Percentiles rank a stretch among this genome's conserved stretches.
phyloP scores from a whole-genome alignment of 2,797 vertebrate genomes.

The Typhlichthys subterraneus region DNA sequence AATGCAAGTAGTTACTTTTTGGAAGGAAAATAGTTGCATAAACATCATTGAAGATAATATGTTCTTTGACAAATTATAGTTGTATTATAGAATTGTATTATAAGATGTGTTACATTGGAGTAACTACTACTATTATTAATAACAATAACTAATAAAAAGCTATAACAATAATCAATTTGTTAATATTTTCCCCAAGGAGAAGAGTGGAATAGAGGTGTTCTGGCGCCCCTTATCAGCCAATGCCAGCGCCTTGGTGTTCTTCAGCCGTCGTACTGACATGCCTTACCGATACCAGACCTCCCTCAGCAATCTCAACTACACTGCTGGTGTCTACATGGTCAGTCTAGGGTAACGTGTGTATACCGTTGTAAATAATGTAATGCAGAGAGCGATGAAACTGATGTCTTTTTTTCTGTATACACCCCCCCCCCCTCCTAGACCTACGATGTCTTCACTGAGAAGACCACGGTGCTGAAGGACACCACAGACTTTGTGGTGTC shows the following conservation, averaged over 20 bases:
- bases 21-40: too few species aligned
- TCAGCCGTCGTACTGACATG: slow-evolving; percentile 88
- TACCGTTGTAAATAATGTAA: too few species aligned
- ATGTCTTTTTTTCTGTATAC: not conserved
- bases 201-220: slow-evolving; percentile 83
- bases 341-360: not conserved
- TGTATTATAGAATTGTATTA: too few species aligned
- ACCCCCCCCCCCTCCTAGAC: slow-evolving; percentile 63
- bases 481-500: slow-evolving; percentile 81
- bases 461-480: slow-evolving; percentile 67
- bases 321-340: slow-evolving; percentile 71
- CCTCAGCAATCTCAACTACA: slow-evolving; percentile 81
- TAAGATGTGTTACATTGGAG: too few species aligned
- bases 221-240: slow-evolving; percentile 78
- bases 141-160: not conserved
- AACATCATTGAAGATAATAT: too few species aligned
- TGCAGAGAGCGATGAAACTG: too few species aligned
- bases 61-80: too few species aligned
- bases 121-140: too few species aligned
- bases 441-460: slow-evolving; percentile 78
- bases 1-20: too few species aligned
- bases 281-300: slow-evolving; percentile 84
- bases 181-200: slow-evolving; percentile 72
- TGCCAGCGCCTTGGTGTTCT: slow-evolving; percentile 85
- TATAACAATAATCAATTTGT: not conserved